Evolutionary conservation across 2,113 vertebrate genomes (phyloP), one percentile per base, ranked within the genome.

Genomic region (Gambusia holbrooki): DNA sequence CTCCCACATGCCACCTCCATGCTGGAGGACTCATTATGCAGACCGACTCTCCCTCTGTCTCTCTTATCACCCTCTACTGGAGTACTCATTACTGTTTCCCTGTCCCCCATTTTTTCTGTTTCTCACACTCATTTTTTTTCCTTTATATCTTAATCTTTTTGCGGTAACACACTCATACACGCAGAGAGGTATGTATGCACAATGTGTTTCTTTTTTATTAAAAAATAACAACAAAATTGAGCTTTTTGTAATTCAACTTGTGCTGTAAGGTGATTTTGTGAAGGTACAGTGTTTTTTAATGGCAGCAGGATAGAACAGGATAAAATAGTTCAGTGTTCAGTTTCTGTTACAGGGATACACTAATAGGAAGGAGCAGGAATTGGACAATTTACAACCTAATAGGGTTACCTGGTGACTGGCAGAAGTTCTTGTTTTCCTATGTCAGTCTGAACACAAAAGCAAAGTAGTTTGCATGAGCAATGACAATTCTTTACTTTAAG

Each of bases 11-110:
- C 84, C 82, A 84, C 85, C 88, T 87, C 88, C 85, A 75, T 82
- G 85, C 84, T 81, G 78, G 81, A 90, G 82, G 79, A 89, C 79
- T 92, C 89, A 90, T 92, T 91, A 91, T 85, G 84, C 80, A 74
- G 82, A 77, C 89, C 68, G 62, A 62, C 82, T 90, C 77, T 79
- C 45, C 66, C 83, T 82, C 80, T 22, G 66, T 84, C 79, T 85
- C 86, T 88, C 87, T 90, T 87, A 91, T 92, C 87, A 83, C 71
- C 89, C 91, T 88, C 88, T 74, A 81, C 83, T 88, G 87, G 89
- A 91, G 89, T 62, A 89, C 82, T 90, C 88, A 90, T 91, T 92
- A 87, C 80, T 58, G 83, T 79, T 74, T 61, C 66, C 79, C 76
- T 77, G 79, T 86, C 86, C 60, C 78, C 83, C 78, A 84, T 71